Evolutionary conservation across 2,888 invertebrate species (phyloP), one percentile per base, ranked within the genome.

Genomic region (Leucoma salicis): DNA sequence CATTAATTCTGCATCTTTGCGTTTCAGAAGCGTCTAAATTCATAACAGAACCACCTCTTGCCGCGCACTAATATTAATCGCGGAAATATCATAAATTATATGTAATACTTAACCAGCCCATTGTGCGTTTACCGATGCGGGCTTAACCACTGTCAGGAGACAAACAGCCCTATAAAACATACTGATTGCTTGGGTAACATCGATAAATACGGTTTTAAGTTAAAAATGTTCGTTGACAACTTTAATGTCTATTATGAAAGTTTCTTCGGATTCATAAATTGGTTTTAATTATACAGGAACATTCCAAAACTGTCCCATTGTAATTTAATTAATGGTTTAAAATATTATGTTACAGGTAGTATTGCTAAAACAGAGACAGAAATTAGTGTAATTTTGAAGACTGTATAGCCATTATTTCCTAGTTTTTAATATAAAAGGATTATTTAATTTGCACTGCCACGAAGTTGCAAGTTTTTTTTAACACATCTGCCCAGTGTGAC

Each of bases 41-140:
- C 33, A 29, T 24, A 24, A 11, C 14, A 33, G 15, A 16, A 37
- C 13, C 24, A 37, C 13, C 24, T 34, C 32, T 31, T 43, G 14
- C 14, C 15, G 65, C 69, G 69, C 64, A 66, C 67, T 67, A 66
- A 65, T 70, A 39, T 57, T 51, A 49, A 50, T 38, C 45, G 13
- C 47, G 49, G 46, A 53, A 62, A 76, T 69, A 66, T 58, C 66
- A 77, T 77, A 80, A 78, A 80, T 78, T 75, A 72, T 66, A 57
- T 56, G 67, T 66, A 74, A 72, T 77, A 74, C 72, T 72, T 58
- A 64, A 52, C 43, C 25, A 42, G 46, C 14, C 47, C 43, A 56
- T 58, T 61, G 54, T 53, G 49, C 53, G 55, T 54, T 59, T 57
- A 58, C 57, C 49, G 58, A 55, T 61, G 52, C 49, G 60, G 57